These are phyloP conservation scores for Jordanella pulchra DNA, from an alignment of 2,797 vertebrate species.

Conservation along the genomic window DNA sequence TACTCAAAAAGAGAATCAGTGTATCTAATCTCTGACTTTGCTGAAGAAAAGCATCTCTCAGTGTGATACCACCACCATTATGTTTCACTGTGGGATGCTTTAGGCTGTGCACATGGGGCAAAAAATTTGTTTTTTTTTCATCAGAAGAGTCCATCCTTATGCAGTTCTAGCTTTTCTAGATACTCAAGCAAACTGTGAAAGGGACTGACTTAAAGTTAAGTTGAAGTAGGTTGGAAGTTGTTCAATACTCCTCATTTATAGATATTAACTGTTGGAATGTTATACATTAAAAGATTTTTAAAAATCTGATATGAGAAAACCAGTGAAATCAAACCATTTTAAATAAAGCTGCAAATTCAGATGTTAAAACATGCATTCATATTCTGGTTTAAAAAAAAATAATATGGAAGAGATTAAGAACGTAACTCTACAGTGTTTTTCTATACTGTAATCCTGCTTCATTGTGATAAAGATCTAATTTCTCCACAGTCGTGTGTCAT, in stretches of 20 bases:
- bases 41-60: neutral
- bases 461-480: constrained; percentile 5
- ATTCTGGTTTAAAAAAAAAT: neutral
- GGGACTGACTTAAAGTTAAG: no score
- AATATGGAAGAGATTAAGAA: neutral
- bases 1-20: no score
- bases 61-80: neutral
- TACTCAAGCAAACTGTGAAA: no score
- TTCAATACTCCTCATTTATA: neutral
- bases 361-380: neutral
- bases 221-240: no score
- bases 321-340: neutral
- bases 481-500: constrained; percentile 25
- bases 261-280: neutral
- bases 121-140: neutral
- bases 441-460: constrained; percentile 9
- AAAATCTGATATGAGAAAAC: neutral
- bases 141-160: neutral
- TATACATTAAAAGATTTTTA: neutral
- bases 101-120: neutral
- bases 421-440: constrained; percentile 2
- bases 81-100: neutral
- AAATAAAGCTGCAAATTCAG: neutral
- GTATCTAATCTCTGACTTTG: neutral
- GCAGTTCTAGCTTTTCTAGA: no score